These are phyloP conservation scores for Cryptocephalus moraei DNA, from an alignment of 2,888 invertebrate species.

Conservation along the genomic window DNA sequence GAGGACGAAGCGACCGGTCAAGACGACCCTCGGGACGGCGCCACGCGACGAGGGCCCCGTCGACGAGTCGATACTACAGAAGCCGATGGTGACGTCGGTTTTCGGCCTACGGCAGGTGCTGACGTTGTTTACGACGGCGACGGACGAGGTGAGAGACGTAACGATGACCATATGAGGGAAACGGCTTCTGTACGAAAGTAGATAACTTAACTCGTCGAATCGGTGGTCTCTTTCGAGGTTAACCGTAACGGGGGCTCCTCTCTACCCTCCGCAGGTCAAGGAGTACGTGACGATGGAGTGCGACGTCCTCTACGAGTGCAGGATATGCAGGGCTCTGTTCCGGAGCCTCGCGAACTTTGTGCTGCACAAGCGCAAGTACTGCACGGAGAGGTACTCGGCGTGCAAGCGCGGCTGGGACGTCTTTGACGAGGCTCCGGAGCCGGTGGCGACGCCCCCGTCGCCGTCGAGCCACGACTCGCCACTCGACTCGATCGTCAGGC, in stretches of 20 bases:
- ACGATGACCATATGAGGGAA: too few species aligned
- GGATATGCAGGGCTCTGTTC: constrained; percentile 76
- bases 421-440: neutral
- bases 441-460: neutral
- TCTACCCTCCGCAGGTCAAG: constrained; percentile 49
- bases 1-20: constrained; percentile 26
- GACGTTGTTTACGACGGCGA: constrained; percentile 63
- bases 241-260: too few species aligned
- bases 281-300: constrained; percentile 72
- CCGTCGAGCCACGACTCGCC: neutral
- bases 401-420: neutral
- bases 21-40: constrained; percentile 30
- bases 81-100: constrained; percentile 59
- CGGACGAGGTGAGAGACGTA: constrained; percentile 51
- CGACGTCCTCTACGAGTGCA: constrained; percentile 83
- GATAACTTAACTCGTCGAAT: too few species aligned
- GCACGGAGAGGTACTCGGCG: constrained; percentile 45
- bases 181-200: too few species aligned
- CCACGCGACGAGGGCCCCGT: constrained; percentile 18
- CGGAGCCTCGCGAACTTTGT: constrained; percentile 81
- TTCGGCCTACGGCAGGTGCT: constrained; percentile 61
- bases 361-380: constrained; percentile 80
- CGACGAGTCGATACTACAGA: constrained; percentile 41
- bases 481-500: constrained; percentile 18
- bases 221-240: too few species aligned